A percentile compares a stretch with the other conserved stretches of the same genome.
Conservation (phyloP, 2,888 invertebrate species). For the Cinara cedri region DNA sequence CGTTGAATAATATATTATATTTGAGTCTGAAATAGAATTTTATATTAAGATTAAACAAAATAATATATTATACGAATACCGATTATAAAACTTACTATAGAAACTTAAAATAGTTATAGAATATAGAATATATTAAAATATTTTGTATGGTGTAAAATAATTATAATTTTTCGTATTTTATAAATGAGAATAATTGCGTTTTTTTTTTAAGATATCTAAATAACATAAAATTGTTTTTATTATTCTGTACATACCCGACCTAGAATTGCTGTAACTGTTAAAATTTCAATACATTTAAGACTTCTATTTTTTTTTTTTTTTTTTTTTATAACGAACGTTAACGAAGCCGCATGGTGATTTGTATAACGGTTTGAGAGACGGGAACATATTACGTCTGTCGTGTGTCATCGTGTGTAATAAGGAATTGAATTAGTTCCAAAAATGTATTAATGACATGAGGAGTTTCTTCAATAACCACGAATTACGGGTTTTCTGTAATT, state of each 20-base stretch:
- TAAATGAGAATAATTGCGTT: no score
- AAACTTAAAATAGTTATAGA: background rate
- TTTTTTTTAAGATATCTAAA: no score
- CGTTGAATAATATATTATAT: background rate
- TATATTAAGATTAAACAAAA: background rate
- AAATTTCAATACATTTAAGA: no score
- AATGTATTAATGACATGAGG: slow-evolving; percentile 31
- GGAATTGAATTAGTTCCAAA: slow-evolving; percentile 38
- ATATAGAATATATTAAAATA: no score
- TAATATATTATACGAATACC: no score
- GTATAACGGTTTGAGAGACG: slow-evolving; percentile 36
- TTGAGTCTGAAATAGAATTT: background rate
- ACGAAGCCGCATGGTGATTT: slow-evolving; percentile 30
- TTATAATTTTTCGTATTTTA: no score
- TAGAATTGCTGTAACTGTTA: no score
- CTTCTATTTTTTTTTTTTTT: no score
- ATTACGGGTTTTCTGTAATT: background rate
- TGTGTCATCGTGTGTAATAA: background rate
- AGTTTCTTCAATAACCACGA: background rate
- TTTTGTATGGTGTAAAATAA: no score
- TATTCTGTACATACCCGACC: no score
- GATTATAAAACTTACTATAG: no score
- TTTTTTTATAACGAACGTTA: slow-evolving; percentile 21
- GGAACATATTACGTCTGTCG: slow-evolving; percentile 29
- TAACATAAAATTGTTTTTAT: no score